A percentile compares a stretch with the other conserved stretches of the same genome.
Evolutionary conservation across 1,140 invertebrate species (phyloP).

Genomic region (Drosophila aff.): DNA sequence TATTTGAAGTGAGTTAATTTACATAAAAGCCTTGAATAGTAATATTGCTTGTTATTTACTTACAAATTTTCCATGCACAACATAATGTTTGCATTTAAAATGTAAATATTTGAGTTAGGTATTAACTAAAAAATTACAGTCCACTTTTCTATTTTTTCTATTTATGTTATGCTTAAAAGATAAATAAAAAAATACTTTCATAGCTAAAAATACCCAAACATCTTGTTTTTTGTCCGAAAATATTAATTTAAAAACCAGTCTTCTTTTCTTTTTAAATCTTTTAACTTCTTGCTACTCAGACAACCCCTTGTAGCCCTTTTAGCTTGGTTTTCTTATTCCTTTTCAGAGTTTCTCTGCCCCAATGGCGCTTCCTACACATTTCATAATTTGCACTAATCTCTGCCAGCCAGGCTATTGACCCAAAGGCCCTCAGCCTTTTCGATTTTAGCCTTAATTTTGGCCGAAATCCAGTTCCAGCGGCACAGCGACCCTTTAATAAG

Average conservation of each 20-base stretch:
- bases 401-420: conserved; percentile 19
- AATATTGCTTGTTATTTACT: neutral
- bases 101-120: neutral
- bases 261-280: neutral
- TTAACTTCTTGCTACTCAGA: neutral
- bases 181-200: neutral
- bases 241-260: neutral
- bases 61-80: neutral
- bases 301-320: neutral
- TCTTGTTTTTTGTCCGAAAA: neutral
- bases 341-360: neutral
- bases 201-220: neutral
- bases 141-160: no score
- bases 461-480: conserved; percentile 49
- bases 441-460: conserved; percentile 44
- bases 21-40: neutral
- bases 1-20: neutral
- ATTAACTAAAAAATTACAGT: no score
- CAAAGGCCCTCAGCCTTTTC: conserved; percentile 49
- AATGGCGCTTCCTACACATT: conserved; percentile 47
- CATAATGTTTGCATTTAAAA: neutral
- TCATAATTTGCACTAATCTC: conserved; percentile 60
- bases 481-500: conserved; percentile 68
- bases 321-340: neutral
- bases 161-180: no score